These are phyloP conservation scores for Coboldia fuscipes DNA, from an alignment of 1,140 invertebrate species.

Conservation along the genomic window DNA sequence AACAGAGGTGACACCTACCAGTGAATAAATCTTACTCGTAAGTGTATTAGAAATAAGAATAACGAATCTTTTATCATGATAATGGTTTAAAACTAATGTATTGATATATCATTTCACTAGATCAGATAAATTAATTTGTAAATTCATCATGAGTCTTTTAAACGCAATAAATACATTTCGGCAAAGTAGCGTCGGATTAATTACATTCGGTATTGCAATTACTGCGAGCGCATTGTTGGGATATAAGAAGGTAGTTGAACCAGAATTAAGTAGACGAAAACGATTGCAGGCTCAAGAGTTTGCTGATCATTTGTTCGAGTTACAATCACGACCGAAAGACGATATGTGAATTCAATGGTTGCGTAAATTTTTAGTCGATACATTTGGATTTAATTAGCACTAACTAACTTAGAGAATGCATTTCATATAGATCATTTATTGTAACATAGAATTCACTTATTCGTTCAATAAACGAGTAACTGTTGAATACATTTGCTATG, in stretches of 20 bases:
- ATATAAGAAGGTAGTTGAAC: conserved; percentile 13
- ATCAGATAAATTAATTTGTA: conserved; percentile 8
- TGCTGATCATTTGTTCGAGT: conserved; percentile 18
- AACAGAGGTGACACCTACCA: conserved; percentile 8
- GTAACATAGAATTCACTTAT: too few species aligned
- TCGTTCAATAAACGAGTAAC: too few species aligned
- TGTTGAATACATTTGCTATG: too few species aligned
- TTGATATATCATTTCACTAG: conserved; percentile 10
- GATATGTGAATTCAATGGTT: too few species aligned
- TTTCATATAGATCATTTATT: too few species aligned
- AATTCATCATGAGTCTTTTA: conserved; percentile 20
- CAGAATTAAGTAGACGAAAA: conserved; percentile 9
- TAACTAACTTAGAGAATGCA: too few species aligned
- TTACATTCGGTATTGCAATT: conserved; percentile 17
- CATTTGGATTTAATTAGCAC: too few species aligned
- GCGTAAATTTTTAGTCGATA: too few species aligned
- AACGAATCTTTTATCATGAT: conserved; percentile 2
- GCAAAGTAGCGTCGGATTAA: conserved; percentile 14
- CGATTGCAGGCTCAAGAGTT: conserved; percentile 13
- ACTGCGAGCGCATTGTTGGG: conserved; percentile 9
- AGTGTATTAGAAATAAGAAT: background rate
- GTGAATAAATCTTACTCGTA: background rate
- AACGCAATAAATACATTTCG: conserved; percentile 15
- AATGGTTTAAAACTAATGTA: conserved; percentile 14
- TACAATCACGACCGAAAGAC: too few species aligned